Evolutionary conservation across 1,140 invertebrate species (phyloP).

Genomic region (Planococcus citri): DNA sequence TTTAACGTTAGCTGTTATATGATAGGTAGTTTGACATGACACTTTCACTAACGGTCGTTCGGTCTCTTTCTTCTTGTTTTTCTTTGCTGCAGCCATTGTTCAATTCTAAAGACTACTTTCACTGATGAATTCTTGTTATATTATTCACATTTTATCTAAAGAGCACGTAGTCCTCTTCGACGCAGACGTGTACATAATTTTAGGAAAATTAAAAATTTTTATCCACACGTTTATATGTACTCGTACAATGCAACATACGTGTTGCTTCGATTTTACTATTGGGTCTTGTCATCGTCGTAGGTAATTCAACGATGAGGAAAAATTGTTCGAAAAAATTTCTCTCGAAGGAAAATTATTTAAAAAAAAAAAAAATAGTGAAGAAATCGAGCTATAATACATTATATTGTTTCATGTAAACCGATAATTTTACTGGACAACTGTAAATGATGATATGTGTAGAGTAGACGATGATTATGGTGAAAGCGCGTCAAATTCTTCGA

Average conservation of each 20-base stretch:
- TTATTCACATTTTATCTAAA: neutral
- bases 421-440: too few species aligned
- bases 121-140: neutral
- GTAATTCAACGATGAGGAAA: too few species aligned
- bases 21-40: conserved; percentile 14
- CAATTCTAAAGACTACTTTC: conserved; percentile 3
- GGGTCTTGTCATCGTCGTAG: too few species aligned
- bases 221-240: too few species aligned
- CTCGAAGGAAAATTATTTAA: neutral
- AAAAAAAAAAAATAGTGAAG: too few species aligned
- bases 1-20: conserved; percentile 12
- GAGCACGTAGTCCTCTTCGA: neutral
- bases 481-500: conserved; percentile 1
- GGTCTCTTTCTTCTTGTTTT: conserved; percentile 1
- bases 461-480: neutral
- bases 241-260: neutral
- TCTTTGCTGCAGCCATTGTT: conserved; percentile 1
- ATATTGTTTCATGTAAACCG: too few species aligned
- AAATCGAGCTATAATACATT: too few species aligned
- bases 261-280: too few species aligned
- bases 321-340: neutral
- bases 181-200: neutral
- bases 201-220: neutral
- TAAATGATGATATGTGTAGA: too few species aligned
- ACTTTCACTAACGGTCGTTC: conserved; percentile 14